A percentile compares a stretch with the other conserved stretches of the same genome.
phyloP scores from a whole-genome alignment of 1,140 invertebrate genomes.

The Wiebesia pumilae region DNA sequence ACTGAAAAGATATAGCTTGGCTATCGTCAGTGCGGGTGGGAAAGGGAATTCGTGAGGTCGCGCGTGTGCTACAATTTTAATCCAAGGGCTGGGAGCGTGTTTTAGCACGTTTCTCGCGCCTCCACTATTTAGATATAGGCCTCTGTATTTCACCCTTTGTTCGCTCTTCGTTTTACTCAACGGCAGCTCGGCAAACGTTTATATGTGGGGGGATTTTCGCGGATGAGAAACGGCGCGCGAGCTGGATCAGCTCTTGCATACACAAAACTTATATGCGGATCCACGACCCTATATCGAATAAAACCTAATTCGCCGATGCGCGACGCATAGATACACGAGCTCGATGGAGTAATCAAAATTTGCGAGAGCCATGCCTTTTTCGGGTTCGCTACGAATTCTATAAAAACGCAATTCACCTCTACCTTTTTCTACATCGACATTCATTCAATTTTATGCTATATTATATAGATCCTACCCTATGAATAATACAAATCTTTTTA shows the following conservation, averaged over 20 bases:
- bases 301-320: conserved; percentile 54
- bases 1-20: conserved; percentile 58
- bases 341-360: conserved; percentile 46
- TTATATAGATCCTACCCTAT: not conserved
- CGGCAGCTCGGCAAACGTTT: not conserved
- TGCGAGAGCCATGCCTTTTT: conserved; percentile 15
- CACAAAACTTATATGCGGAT: conserved; percentile 48
- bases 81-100: conserved; percentile 49
- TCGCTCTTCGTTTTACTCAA: conserved; percentile 43
- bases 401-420: not conserved
- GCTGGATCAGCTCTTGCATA: conserved; percentile 55
- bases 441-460: conserved; percentile 13
- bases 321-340: conserved; percentile 49
- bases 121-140: conserved; percentile 42
- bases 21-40: conserved; percentile 20
- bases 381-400: not conserved
- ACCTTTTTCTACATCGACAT: not conserved
- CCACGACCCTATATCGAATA: conserved; percentile 31
- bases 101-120: conserved; percentile 54
- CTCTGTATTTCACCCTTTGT: conserved; percentile 47
- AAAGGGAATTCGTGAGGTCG: conserved; percentile 17
- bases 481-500: not conserved
- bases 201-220: conserved; percentile 54
- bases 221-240: conserved; percentile 53
- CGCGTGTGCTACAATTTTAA: conserved; percentile 58